These are phyloP conservation scores for Ictalurus furcatus DNA, from an alignment of 2,113 vertebrate genomes.

Conservation along the genomic window DNA sequence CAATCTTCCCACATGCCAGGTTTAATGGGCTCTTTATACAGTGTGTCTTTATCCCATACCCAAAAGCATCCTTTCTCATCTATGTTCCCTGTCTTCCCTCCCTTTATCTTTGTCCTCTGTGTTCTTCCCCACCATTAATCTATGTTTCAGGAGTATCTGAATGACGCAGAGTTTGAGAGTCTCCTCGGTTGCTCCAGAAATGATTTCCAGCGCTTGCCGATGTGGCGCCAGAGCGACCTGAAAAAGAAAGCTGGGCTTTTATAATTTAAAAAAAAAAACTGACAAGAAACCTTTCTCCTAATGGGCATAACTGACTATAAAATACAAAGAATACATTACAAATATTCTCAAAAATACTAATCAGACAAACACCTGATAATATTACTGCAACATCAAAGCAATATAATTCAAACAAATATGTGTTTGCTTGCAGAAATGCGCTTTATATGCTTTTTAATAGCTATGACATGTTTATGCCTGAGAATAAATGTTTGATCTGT, in stretches of 20 bases:
- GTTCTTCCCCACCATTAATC: neutral
- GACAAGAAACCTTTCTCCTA: neutral
- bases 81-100: neutral
- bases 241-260: conserved; percentile 88
- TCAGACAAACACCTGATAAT: neutral
- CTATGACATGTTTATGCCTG: neutral
- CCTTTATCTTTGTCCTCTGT: neutral
- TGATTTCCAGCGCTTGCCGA: conserved; percentile 83
- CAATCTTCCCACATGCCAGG: neutral
- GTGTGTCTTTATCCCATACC: neutral
- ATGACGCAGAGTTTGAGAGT: conserved; percentile 80
- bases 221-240: conserved; percentile 85
- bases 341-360: neutral
- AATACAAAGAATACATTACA: neutral
- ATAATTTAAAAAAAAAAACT: conserved; percentile 62
- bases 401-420: neutral
- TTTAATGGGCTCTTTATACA: neutral
- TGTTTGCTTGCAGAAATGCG: neutral
- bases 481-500: neutral
- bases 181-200: conserved; percentile 81
- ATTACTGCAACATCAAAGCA: neutral
- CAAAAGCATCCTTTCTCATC: neutral
- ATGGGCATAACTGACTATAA: neutral
- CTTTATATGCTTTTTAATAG: neutral
- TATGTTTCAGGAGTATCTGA: conserved; percentile 77